phyloP scores from a whole-genome alignment of 2,888 invertebrate species.

The Tuta absoluta region DNA sequence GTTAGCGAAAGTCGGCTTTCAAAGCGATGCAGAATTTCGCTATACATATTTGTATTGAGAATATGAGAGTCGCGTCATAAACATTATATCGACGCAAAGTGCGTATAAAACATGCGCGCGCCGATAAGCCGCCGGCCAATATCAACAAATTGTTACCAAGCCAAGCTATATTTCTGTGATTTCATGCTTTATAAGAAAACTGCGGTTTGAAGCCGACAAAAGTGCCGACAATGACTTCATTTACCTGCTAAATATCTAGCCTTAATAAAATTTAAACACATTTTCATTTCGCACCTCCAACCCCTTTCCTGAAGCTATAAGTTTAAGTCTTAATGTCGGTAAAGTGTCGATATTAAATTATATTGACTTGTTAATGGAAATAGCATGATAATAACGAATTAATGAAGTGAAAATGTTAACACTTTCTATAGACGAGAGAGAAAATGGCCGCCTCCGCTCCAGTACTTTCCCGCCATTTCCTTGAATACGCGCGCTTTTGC shows the following conservation, averaged over 20 bases:
- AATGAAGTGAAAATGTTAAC: constrained; percentile 25
- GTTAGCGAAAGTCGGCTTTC: constrained; percentile 67
- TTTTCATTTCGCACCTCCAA: constrained; percentile 16
- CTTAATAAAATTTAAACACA: not conserved
- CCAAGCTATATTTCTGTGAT: constrained; percentile 18
- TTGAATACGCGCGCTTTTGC: constrained; percentile 39
- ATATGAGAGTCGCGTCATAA: constrained; percentile 50
- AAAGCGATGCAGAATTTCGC: constrained; percentile 57
- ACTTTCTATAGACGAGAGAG: constrained; percentile 39
- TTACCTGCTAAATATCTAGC: constrained; percentile 3
- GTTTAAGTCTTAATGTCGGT: constrained; percentile 14
- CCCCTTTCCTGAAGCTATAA: constrained; percentile 13
- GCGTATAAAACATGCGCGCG: constrained; percentile 41
- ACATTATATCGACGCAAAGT: constrained; percentile 47
- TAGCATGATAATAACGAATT: constrained; percentile 16
- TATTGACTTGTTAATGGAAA: constrained; percentile 17
- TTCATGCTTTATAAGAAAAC: constrained; percentile 26
- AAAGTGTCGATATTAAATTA: constrained; percentile 9
- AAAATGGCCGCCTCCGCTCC: constrained; percentile 47
- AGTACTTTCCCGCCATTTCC: constrained; percentile 57
- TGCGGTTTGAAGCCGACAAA: not conserved
- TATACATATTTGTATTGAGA: constrained; percentile 55
- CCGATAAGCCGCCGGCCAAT: constrained; percentile 31
- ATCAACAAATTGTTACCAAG: constrained; percentile 25
- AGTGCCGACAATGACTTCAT: constrained; percentile 19